Conservation (phyloP, 2,888 invertebrate species). For the Archips crataeganus region DNA sequence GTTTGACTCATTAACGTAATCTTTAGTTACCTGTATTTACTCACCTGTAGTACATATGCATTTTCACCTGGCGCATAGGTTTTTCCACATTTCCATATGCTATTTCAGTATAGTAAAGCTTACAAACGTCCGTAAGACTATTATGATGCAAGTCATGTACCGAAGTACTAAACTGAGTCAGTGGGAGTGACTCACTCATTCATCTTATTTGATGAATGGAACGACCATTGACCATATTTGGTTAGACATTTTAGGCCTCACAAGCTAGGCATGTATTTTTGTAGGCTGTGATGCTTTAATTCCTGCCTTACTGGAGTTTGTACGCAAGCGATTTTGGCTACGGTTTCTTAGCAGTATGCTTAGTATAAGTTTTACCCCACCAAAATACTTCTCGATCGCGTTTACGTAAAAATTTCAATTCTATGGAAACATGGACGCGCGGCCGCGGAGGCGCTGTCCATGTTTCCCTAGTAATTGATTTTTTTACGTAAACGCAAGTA, state of each 20-base stretch:
- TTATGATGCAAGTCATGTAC: conserved; percentile 46
- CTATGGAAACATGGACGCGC: no score
- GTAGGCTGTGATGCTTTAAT: neutral
- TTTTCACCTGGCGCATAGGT: conserved; percentile 22
- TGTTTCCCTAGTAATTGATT: no score
- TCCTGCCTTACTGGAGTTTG: neutral
- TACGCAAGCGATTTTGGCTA: no score
- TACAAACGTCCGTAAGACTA: conserved; percentile 27
- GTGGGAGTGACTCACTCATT: conserved; percentile 59
- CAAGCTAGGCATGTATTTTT: neutral
- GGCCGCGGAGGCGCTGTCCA: no score
- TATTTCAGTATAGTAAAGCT: conserved; percentile 1
- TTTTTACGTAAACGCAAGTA: no score
- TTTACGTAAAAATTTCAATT: no score
- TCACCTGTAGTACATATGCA: conserved; percentile 8
- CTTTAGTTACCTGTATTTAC: neutral
- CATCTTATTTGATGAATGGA: conserved; percentile 56
- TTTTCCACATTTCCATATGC: neutral
- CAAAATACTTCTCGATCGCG: no score
- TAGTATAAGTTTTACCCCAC: no score
- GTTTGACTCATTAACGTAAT: conserved; percentile 37
- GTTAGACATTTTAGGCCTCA: conserved; percentile 13
- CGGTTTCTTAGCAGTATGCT: no score
- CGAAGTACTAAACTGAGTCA: conserved; percentile 51
- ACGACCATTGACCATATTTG: conserved; percentile 49